Evolutionary conservation across 2,888 invertebrate genomes (phyloP).

Genomic region (Pristionchus arcanus): DNA sequence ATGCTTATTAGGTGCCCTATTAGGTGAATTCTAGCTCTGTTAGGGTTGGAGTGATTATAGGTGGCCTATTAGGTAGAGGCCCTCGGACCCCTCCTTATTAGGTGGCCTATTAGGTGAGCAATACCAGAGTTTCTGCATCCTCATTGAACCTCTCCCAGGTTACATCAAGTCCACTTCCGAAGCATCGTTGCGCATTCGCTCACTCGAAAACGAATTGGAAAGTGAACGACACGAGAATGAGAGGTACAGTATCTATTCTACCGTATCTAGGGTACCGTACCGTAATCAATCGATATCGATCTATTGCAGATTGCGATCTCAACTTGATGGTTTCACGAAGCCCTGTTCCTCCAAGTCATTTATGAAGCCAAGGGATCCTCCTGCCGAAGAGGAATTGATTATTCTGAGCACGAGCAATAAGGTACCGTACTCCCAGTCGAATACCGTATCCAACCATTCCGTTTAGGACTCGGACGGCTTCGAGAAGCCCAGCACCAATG

Average conservation of each 20-base stretch:
- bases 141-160: neutral
- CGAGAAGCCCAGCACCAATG: slow-evolving; percentile 13
- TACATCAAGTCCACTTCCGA: slow-evolving; percentile 22
- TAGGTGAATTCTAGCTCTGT: no score
- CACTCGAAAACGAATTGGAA: slow-evolving; percentile 32
- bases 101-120: no score
- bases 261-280: neutral
- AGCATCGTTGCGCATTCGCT: neutral
- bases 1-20: no score
- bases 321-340: neutral
- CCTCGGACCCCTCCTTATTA: no score
- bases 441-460: neutral
- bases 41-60: no score
- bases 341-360: neutral
- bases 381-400: neutral
- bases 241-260: slow-evolving; percentile 8
- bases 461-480: slow-evolving; percentile 42
- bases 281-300: neutral
- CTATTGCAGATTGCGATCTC: neutral
- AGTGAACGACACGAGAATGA: slow-evolving; percentile 23
- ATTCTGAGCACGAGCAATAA: neutral
- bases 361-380: slow-evolving; percentile 1
- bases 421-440: slow-evolving; percentile 3
- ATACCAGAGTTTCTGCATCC: no score
- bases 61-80: no score